These are phyloP conservation scores for Campopleginae sp. DNA, from an alignment of 2,888 invertebrate species.

Conservation along the genomic window DNA sequence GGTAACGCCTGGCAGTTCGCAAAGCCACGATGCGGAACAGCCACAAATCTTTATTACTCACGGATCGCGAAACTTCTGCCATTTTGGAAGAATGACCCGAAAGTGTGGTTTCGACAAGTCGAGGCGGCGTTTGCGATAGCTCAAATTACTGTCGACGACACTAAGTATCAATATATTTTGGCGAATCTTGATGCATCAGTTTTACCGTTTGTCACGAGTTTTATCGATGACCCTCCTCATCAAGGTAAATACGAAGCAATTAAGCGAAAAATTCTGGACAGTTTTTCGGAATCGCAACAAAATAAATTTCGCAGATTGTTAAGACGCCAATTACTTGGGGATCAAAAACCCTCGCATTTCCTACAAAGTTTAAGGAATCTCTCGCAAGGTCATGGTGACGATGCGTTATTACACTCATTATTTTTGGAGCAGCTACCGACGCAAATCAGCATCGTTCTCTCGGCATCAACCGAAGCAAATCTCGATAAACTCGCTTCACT, in stretches of 20 bases:
- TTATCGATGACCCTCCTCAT: conserved; percentile 31
- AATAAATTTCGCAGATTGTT: not conserved
- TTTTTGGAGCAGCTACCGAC: not conserved
- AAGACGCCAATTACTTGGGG: not conserved
- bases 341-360: not conserved
- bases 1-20: not conserved
- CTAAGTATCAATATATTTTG: conserved; percentile 59
- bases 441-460: not conserved
- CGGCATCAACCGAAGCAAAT: not conserved
- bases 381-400: not conserved
- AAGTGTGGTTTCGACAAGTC: conserved; percentile 65
- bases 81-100: conserved; percentile 63
- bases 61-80: conserved; percentile 57
- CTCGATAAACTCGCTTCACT: not conserved
- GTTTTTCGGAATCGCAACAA: not conserved
- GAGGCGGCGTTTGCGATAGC: conserved; percentile 64
- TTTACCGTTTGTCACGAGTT: conserved; percentile 58
- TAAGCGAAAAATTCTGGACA: not conserved
- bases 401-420: conserved; percentile 15
- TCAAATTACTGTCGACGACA: conserved; percentile 43
- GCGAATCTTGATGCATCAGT: conserved; percentile 55
- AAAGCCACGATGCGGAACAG: not conserved
- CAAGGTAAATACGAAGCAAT: conserved; percentile 11
- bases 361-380: not conserved
- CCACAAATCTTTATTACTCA: not conserved